phyloP scores from a whole-genome alignment of 2,797 vertebrate species.

The Octomys mimax region DNA sequence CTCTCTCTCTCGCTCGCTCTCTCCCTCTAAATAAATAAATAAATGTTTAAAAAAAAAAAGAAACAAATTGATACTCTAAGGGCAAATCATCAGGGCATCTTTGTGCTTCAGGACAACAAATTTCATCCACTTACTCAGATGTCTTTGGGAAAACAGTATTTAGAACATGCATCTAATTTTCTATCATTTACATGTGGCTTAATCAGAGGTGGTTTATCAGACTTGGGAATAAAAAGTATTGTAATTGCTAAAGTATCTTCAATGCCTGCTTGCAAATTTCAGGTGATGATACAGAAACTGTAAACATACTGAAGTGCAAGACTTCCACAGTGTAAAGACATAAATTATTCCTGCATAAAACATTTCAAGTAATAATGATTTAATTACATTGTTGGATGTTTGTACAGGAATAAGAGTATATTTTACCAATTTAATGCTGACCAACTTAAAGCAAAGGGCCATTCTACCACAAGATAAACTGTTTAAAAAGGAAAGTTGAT shows the following conservation, averaged over 20 bases:
- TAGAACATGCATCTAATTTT: constrained; percentile 97
- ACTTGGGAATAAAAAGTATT: constrained; percentile 96
- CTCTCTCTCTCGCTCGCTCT: too few species aligned
- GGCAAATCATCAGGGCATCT: constrained; percentile 98
- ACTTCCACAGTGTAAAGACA: constrained; percentile 63
- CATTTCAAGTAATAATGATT: constrained; percentile 63
- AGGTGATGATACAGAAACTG: constrained; percentile 93
- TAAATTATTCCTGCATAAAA: constrained; percentile 73
- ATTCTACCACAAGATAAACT: constrained; percentile 8
- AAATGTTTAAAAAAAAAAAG: too few species aligned
- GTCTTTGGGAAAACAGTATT: constrained; percentile 96
- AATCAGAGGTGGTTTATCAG: constrained; percentile 95
- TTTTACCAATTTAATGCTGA: constrained; percentile 54
- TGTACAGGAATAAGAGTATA: constrained; percentile 22
- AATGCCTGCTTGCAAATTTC: constrained; percentile 97
- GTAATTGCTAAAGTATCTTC: constrained; percentile 96
- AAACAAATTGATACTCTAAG: constrained; percentile 98
- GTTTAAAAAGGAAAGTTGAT: constrained; percentile 56
- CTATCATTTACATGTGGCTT: constrained; percentile 97
- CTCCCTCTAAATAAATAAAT: too few species aligned
- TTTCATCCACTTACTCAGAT: constrained; percentile 95
- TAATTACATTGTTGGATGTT: constrained; percentile 59
- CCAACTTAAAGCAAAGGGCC: constrained; percentile 20
- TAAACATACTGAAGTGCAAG: constrained; percentile 82
- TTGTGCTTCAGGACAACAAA: constrained; percentile 98